Percentiles rank a stretch among this genome's conserved stretches.
phyloP scores from a whole-genome alignment of 2,797 vertebrate genomes.

The Rhincodon typus region DNA sequence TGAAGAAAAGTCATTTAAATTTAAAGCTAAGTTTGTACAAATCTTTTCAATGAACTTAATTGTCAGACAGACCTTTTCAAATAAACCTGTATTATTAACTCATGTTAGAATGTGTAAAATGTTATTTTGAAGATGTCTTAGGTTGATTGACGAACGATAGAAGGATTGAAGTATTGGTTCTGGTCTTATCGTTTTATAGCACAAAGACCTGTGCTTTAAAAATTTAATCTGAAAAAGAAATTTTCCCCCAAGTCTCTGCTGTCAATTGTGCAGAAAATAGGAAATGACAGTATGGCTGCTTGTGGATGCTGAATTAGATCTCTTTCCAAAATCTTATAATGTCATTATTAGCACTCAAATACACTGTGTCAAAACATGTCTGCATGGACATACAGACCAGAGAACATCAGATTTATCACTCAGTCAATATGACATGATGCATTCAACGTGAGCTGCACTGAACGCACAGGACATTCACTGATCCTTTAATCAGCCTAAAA shows the following conservation, averaged over 20 bases:
- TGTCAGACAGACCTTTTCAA: neutral
- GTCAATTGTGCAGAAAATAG: conserved; percentile 70
- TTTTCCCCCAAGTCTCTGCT: conserved; percentile 66
- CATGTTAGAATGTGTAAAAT: neutral
- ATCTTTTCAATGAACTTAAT: neutral
- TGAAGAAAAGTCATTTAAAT: conserved; percentile 20
- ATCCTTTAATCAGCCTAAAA: conserved; percentile 16
- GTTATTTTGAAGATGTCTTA: conserved; percentile 39
- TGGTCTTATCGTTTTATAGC: conserved; percentile 65
- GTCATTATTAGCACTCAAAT: conserved; percentile 75
- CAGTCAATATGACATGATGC: conserved; percentile 55
- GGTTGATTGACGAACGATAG: conserved; percentile 58
- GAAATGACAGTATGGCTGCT: conserved; percentile 68
- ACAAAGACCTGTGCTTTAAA: conserved; percentile 59
- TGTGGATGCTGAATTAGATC: conserved; percentile 70
- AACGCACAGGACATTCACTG: conserved; percentile 37
- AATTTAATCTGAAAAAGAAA: conserved; percentile 68
- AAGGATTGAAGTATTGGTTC: conserved; percentile 57
- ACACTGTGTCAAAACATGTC: conserved; percentile 64
- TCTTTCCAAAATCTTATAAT: conserved; percentile 68
- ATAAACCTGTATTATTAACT: neutral
- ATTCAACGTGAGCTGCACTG: conserved; percentile 50
- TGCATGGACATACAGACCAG: conserved; percentile 56
- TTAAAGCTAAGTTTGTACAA: neutral
- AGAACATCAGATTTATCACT: conserved; percentile 52